Evolutionary conservation across 2,797 vertebrate species (phyloP), one percentile per base, ranked within the genome.

Genomic region (Sebastes flavidus): DNA sequence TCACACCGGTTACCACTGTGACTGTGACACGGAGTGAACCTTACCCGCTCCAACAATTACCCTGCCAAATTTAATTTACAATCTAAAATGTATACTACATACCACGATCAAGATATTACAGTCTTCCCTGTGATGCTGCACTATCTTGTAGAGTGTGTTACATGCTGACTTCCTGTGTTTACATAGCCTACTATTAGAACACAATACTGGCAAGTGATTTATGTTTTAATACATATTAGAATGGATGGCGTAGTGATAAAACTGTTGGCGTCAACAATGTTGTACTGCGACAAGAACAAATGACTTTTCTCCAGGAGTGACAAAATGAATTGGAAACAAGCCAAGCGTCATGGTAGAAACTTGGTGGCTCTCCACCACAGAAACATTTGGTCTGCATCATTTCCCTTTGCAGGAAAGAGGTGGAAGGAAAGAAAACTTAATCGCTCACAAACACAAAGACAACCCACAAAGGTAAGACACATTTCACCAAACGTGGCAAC

Each of bases 321-420:
- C 24, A 32, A 32, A 75, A 36, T 70, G 18, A 65, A 63, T 4
- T 16, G 10, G 10, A 85, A 75, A 73, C 9, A 1, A 49, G 7
- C 49, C 16, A 38, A 54, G 16, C 14, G 14, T 36, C 4, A 32
- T 49, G 38, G 24, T 42, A 25, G 14, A 49, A 70, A 76, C 36
- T 27, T 60, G n/a, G 12, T 22, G 9, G 29, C 65, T 70, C 27
- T 62, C 34, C 58, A 77, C 6, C 24, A 60, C 58, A 32, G 58
- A 8, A 66, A 14, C 77, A 65, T 75, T 83, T 72, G n/a, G 22
- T 65, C 46, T 67, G 66, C 25, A 66, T 77, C 75, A 69, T 84
- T 89, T 86, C 78, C 81, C 65, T 77, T 36, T 49, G 32, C 78
- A 80, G 74, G 75, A 88, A 77, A 85, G 25, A 55, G 16, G 32